Conservation (phyloP, 2,797 vertebrate species). For the Sparidentex hasta region DNA sequence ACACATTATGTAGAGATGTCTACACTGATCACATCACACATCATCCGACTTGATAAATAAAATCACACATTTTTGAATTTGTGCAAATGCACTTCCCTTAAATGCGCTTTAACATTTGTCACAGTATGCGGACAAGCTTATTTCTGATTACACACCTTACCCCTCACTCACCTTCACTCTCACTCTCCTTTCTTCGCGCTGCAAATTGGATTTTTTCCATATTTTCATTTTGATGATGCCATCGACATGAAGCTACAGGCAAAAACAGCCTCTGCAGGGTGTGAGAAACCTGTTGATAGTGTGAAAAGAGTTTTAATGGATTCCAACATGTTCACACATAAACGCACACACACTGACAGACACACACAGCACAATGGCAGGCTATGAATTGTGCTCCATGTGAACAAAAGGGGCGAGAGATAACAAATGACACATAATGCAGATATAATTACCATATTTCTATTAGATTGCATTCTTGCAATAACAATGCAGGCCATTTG, state of each 20-base stretch:
- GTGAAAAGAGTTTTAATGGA: slow-evolving; percentile 13
- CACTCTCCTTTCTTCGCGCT: not conserved
- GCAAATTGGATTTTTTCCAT: not conserved
- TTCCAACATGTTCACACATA: slow-evolving; percentile 10
- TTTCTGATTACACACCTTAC: not conserved
- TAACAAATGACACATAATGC: slow-evolving; percentile 54
- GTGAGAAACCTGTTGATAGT: slow-evolving; percentile 30
- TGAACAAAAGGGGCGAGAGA: slow-evolving; percentile 45
- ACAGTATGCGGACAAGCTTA: not conserved
- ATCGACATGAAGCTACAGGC: slow-evolving; percentile 13
- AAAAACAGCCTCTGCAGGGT: slow-evolving; percentile 7
- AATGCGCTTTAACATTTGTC: not conserved
- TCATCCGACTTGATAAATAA: slow-evolving; percentile 22
- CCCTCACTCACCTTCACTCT: not conserved
- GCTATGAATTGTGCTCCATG: slow-evolving; percentile 4
- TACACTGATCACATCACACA: slow-evolving; percentile 36
- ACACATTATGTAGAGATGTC: too few species aligned
- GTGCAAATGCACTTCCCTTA: slow-evolving; percentile 5
- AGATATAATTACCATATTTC: slow-evolving; percentile 61
- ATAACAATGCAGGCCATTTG: slow-evolving; percentile 49
- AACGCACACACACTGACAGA: not conserved
- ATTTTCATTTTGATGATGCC: not conserved
- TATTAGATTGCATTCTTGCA: slow-evolving; percentile 45
- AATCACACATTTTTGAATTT: slow-evolving; percentile 16
- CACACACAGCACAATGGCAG: slow-evolving; percentile 6